These are phyloP conservation scores for Oreochromis spilurus DNA, from an alignment of 2,113 vertebrate species.

Conservation along the genomic window DNA sequence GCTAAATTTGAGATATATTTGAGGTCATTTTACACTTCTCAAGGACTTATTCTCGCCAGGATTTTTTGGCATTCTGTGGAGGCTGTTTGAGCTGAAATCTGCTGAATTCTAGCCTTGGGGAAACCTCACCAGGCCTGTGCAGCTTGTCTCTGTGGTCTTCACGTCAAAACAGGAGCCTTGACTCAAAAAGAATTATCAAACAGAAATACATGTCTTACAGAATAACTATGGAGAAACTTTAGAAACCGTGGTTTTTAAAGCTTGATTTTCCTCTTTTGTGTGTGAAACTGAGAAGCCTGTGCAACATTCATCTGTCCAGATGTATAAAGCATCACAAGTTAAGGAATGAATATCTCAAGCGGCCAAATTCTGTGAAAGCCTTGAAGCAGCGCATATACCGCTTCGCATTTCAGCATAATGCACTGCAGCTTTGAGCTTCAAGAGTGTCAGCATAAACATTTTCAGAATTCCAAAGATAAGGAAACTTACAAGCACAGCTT, in stretches of 20 bases:
- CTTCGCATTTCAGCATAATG: slow-evolving; percentile 22
- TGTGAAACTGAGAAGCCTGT: not conserved
- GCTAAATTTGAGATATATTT: slow-evolving; percentile 2
- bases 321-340: slow-evolving; percentile 48
- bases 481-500: not conserved
- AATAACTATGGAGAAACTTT: slow-evolving; percentile 17
- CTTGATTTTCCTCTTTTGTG: not conserved
- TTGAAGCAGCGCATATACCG: not conserved
- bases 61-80: slow-evolving; percentile 7
- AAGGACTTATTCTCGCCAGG: slow-evolving; percentile 14
- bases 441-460: slow-evolving; percentile 26
- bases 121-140: not conserved
- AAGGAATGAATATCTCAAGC: slow-evolving; percentile 10
- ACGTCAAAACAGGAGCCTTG: slow-evolving; percentile 23
- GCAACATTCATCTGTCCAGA: slow-evolving; percentile 12
- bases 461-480: slow-evolving; percentile 15
- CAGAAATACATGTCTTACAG: slow-evolving; percentile 26
- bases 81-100: slow-evolving; percentile 26
- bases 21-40: slow-evolving; percentile 14
- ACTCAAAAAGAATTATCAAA: slow-evolving; percentile 52
- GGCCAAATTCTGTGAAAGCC: slow-evolving; percentile 24
- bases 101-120: slow-evolving; percentile 29
- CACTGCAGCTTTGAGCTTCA: slow-evolving; percentile 3
- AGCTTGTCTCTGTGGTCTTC: slow-evolving; percentile 19
- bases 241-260: not conserved